A percentile compares a stretch with the other conserved stretches of the same genome.
phyloP scores from a whole-genome alignment of 2,888 invertebrate species.

The Aproaerema taeniolella region DNA sequence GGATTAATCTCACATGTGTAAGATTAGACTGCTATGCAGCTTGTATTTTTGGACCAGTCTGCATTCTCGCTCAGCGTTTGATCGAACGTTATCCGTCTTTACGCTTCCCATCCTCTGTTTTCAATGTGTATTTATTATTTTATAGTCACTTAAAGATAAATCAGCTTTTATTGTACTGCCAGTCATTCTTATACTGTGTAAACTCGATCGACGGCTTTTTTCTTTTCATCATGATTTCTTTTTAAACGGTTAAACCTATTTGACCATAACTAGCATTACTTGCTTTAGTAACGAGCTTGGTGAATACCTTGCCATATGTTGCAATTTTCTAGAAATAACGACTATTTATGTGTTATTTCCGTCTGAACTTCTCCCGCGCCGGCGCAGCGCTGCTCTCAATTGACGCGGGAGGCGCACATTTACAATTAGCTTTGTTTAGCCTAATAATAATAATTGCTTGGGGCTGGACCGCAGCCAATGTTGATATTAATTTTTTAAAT shows the following conservation, averaged over 20 bases:
- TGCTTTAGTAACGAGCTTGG: no score
- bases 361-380: slow-evolving; percentile 66
- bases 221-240: no score
- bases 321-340: slow-evolving; percentile 64
- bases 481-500: slow-evolving; percentile 56
- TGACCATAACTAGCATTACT: no score
- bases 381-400: slow-evolving; percentile 51
- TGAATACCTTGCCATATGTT: no score
- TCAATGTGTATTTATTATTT: neutral
- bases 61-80: slow-evolving; percentile 38
- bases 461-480: slow-evolving; percentile 55
- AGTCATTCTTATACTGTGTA: no score
- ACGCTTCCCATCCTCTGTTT: slow-evolving; percentile 8
- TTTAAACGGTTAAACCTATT: no score
- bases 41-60: slow-evolving; percentile 52
- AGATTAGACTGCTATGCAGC: slow-evolving; percentile 12
- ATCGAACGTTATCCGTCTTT: slow-evolving; percentile 22
- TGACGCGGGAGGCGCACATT: slow-evolving; percentile 70
- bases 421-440: slow-evolving; percentile 68
- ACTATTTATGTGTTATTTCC: slow-evolving; percentile 61
- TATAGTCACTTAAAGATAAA: no score
- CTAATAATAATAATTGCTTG: slow-evolving; percentile 61
- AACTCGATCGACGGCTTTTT: no score
- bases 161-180: no score
- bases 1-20: slow-evolving; percentile 17